Evolutionary conservation across 2,113 vertebrate genomes (phyloP).

Genomic region (Muntiacus reevesi): DNA sequence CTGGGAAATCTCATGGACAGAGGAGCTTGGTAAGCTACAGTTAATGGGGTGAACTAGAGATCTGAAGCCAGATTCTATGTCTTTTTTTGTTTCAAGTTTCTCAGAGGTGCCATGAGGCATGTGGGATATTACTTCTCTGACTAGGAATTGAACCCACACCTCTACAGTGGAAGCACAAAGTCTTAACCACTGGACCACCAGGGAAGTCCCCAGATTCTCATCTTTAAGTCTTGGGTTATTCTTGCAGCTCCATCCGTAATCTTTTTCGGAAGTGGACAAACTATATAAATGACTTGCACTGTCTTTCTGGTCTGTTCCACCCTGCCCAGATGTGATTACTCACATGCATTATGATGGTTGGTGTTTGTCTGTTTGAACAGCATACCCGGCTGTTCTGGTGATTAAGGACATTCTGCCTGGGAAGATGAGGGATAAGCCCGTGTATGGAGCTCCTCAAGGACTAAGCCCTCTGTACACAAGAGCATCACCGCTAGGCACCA

Average conservation of each 20-base stretch:
- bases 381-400: not conserved
- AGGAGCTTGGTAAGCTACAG: not conserved
- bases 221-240: not conserved
- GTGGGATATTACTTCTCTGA: not conserved
- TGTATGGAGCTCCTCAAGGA: not conserved
- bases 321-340: not conserved
- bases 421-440: not conserved
- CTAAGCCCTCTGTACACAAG: not conserved
- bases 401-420: not conserved
- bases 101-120: not conserved
- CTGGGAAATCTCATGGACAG: not conserved
- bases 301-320: not conserved
- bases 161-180: not conserved
- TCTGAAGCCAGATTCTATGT: not conserved
- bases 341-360: too few relatives aligned
- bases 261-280: not conserved
- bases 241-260: not conserved
- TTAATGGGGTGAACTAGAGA: not conserved
- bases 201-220: not conserved
- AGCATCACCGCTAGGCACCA: not conserved
- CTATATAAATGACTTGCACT: not conserved
- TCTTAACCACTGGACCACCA: not conserved
- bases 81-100: not conserved
- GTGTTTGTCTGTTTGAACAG: not conserved
- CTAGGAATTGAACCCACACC: not conserved